Evolutionary conservation across 1,140 invertebrate species (phyloP).

Genomic region (Papilio helenus): DNA sequence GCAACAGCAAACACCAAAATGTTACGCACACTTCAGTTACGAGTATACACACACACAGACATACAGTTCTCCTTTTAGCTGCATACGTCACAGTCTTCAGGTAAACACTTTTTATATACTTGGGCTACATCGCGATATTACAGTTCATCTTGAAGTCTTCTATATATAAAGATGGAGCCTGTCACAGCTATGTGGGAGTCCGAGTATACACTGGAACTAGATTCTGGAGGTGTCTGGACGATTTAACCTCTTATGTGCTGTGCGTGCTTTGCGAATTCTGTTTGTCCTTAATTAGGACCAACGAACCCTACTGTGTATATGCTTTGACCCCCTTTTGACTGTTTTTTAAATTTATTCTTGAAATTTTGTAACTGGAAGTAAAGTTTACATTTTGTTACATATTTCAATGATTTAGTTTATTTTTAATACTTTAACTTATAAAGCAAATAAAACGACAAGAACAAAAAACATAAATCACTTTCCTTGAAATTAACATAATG

Average conservation of each 20-base stretch:
- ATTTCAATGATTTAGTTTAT: background rate
- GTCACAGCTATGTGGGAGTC: background rate
- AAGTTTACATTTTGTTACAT: background rate
- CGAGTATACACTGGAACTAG: constrained; percentile 18
- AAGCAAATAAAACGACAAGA: too few relatives aligned
- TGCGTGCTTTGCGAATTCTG: constrained; percentile 4
- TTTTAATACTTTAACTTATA: background rate
- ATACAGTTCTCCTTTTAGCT: background rate
- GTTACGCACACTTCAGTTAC: background rate
- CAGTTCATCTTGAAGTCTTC: background rate
- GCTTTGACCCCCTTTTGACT: constrained; percentile 11
- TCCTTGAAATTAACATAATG: background rate
- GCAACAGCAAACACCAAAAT: background rate
- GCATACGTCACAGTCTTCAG: background rate
- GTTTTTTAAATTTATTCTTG: background rate
- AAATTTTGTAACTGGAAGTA: background rate
- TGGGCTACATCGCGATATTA: background rate
- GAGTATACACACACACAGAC: background rate
- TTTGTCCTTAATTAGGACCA: constrained; percentile 9
- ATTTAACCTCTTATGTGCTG: constrained; percentile 8
- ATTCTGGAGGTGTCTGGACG: background rate
- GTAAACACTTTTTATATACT: constrained; percentile 25
- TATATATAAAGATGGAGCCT: background rate
- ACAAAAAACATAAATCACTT: background rate
- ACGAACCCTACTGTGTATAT: constrained; percentile 8